Conservation (phyloP, 2,888 invertebrate genomes). For the Uloborus plumipes region DNA sequence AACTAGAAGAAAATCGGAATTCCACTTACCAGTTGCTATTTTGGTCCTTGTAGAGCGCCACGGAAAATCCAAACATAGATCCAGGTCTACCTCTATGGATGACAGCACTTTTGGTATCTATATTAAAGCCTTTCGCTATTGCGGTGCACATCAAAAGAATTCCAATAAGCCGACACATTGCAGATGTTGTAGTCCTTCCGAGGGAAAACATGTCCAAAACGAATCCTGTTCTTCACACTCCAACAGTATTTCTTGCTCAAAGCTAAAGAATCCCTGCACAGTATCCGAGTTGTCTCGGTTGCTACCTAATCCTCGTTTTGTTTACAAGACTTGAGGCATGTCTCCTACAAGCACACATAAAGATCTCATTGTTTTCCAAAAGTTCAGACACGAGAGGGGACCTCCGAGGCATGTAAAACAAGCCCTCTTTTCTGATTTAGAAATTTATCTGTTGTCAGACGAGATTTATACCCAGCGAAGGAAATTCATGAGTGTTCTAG, state of each 20-base stretch:
- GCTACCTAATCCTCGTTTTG: conserved; percentile 28
- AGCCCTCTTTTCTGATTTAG: not conserved
- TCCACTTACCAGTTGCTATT: conserved; percentile 80
- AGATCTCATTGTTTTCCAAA: conserved; percentile 7
- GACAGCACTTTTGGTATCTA: conserved; percentile 83
- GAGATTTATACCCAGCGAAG: not conserved
- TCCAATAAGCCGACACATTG: not conserved
- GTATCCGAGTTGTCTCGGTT: conserved; percentile 15
- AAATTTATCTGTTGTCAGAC: not conserved
- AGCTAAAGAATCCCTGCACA: not conserved
- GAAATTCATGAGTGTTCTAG: no score
- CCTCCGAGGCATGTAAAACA: not conserved
- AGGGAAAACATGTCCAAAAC: not conserved
- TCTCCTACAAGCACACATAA: conserved; percentile 1
- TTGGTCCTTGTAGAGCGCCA: conserved; percentile 82
- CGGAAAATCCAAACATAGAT: conserved; percentile 90
- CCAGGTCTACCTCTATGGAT: conserved; percentile 78
- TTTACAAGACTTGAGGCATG: conserved; percentile 21
- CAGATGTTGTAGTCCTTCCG: conserved; percentile 19
- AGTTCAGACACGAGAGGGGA: not conserved
- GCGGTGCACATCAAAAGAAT: conserved; percentile 27
- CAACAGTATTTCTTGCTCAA: not conserved
- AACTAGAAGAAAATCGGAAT: conserved; percentile 1
- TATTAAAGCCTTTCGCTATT: conserved; percentile 74
- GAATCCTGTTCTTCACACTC: not conserved